Evolutionary conservation across 2,797 vertebrate species (phyloP).

Genomic region (Centroberyx gerrardi): DNA sequence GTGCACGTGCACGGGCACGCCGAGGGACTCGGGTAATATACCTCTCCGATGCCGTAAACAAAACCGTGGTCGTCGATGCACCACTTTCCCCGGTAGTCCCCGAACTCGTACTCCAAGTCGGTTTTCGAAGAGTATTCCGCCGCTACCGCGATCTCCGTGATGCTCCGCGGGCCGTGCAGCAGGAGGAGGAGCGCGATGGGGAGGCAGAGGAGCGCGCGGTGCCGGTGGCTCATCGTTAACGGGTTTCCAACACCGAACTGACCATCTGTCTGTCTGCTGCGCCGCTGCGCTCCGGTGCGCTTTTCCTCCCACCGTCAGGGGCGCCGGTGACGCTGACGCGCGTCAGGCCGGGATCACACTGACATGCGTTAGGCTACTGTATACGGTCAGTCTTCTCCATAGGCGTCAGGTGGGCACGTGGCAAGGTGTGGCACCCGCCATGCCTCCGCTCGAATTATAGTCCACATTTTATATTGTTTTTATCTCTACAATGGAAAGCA

Average conservation of each 20-base stretch:
- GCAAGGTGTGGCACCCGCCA: too few species aligned
- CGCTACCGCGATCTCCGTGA: constrained; percentile 11
- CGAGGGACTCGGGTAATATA: constrained; percentile 81
- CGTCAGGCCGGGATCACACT: constrained; percentile 14
- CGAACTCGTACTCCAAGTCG: constrained; percentile 83
- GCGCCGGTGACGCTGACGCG: constrained; percentile 41
- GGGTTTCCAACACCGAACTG: constrained; percentile 4
- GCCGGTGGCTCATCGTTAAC: constrained; percentile 69
- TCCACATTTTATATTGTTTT: too few species aligned
- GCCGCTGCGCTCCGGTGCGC: constrained; percentile 18
- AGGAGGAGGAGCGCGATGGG: constrained; percentile 56
- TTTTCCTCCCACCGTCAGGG: constrained; percentile 9
- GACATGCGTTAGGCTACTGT: not conserved
- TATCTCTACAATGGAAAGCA: too few species aligned
- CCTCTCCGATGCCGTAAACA: constrained; percentile 84
- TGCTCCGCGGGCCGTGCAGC: constrained; percentile 27
- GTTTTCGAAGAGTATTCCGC: constrained; percentile 78
- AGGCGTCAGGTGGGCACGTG: not conserved
- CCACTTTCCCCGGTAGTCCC: constrained; percentile 87
- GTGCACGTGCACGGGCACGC: constrained; percentile 88
- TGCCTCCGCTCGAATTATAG: too few species aligned
- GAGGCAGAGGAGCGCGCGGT: constrained; percentile 47
- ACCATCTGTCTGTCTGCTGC: constrained; percentile 5
- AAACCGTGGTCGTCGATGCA: constrained; percentile 87
- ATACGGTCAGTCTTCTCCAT: not conserved